Conservation (phyloP, 2,888 invertebrate species). For the Abrostola tripartita region DNA sequence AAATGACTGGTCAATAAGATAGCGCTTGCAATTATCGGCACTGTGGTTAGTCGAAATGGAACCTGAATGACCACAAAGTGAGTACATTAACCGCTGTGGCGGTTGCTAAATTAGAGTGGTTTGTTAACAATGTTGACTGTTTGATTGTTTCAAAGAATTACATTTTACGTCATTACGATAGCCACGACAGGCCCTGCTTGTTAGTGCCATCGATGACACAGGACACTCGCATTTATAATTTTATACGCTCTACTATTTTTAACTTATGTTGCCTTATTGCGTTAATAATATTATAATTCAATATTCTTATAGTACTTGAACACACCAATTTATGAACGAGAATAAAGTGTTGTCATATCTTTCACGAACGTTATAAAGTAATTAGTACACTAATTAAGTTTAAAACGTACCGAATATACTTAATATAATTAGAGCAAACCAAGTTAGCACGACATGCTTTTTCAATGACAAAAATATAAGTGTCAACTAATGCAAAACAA, state of each 20-base stretch:
- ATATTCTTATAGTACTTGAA: no score
- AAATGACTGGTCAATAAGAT: constrained; percentile 42
- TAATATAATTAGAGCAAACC: not conserved
- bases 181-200: not conserved
- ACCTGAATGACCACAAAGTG: constrained; percentile 17
- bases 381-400: not conserved
- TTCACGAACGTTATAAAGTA: no score
- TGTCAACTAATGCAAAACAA: constrained; percentile 35
- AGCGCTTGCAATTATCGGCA: constrained; percentile 27
- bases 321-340: no score
- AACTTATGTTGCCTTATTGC: no score
- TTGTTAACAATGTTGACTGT: constrained; percentile 20
- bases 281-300: no score
- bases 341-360: no score
- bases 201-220: not conserved
- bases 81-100: constrained; percentile 19
- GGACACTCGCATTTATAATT: no score
- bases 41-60: constrained; percentile 39
- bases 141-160: constrained; percentile 28
- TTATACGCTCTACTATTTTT: no score
- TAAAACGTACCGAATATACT: not conserved
- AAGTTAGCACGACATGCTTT: constrained; percentile 6
- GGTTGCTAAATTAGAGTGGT: constrained; percentile 29
- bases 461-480: constrained; percentile 13
- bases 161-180: constrained; percentile 10